Evolutionary conservation across 1,140 invertebrate genomes (phyloP), one percentile per base, ranked within the genome.

Genomic region (Centruroides sculpturatus): DNA sequence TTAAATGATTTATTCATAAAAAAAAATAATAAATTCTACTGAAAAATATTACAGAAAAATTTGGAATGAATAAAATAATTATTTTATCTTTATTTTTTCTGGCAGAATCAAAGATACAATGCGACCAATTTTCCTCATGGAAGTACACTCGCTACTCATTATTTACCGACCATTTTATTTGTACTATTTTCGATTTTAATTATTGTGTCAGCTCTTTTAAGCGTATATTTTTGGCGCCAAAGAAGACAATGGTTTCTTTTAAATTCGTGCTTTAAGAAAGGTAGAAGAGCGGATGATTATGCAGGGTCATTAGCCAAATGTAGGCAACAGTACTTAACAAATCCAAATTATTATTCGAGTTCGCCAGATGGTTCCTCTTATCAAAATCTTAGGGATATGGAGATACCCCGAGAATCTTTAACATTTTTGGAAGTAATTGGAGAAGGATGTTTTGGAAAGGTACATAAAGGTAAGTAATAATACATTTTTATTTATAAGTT

Each of bases 371-470:
- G 46, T 0, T 13, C 55, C 34, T 56, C 64, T 4, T 11, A 61
- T 5, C 35, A 52, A 23, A 34, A 59, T 0, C n/a, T 67, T n/a
- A 34, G 81, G 82, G 60, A 66, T 8, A 52, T 66, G 46, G 65
- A 68, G 49, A 65, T 69, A 34, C 61, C 67, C 70, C 75, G 52
- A 74, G 82, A 85, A 52, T 78, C 79, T 3, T 72, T 92, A 10
- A 75, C 76, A 4, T 84, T 90, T 68, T 66, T 84, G 0, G 80
- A 86, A 64, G 85, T 88, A 66, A 86, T 92, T 53, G 90, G 90
- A 1, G 88, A 92, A 74, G 90, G 90, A 3, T 91, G 86, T 68
- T 93, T 92, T 69, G 89, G 89, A n/a, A 90, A 90, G 76, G 90
- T 92, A 47, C 89, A 82, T 69, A 89, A 85, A 84, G 87, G 86